Evolutionary conservation across 1,140 invertebrate genomes (phyloP).

Genomic region (Megalonaias nervosa): DNA sequence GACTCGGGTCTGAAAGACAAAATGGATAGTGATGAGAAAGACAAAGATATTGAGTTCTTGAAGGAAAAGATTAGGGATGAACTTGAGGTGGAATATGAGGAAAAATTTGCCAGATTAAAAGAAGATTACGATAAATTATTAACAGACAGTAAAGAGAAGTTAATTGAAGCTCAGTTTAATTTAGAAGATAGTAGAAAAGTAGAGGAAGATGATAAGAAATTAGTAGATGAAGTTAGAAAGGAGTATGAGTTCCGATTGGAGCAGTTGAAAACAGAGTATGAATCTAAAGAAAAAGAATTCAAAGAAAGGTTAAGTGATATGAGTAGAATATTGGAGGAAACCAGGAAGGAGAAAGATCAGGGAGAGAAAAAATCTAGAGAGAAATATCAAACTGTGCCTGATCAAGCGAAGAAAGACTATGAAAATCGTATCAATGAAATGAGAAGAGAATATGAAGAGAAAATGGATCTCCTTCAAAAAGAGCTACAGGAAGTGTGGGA

Average conservation of each 20-base stretch:
- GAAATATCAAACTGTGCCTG: conserved; percentile 16
- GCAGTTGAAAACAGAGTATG: conserved; percentile 15
- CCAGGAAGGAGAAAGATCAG: too few relatives aligned
- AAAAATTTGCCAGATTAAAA: conserved; percentile 30
- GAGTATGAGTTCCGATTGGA: too few relatives aligned
- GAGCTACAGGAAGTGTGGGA: conserved; percentile 49
- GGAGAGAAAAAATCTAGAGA: too few relatives aligned
- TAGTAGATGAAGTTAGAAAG: too few relatives aligned
- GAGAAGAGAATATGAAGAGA: conserved; percentile 45
- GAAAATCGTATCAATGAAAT: conserved; percentile 32
- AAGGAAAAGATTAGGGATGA: conserved; percentile 38
- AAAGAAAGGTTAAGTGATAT: background rate
- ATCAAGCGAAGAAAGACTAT: conserved; percentile 30
- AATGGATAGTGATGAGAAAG: conserved; percentile 20
- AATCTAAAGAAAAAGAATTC: conserved; percentile 6
- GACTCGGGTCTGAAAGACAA: background rate
- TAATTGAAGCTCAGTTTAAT: too few relatives aligned
- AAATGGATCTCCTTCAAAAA: conserved; percentile 45
- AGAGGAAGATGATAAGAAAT: too few relatives aligned
- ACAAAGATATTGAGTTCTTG: background rate
- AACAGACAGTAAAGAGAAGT: background rate
- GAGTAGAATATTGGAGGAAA: too few relatives aligned
- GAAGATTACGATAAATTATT: conserved; percentile 46
- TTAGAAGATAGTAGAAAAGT: too few relatives aligned
- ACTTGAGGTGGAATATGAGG: conserved; percentile 36